Evolutionary conservation across 2,113 vertebrate genomes (phyloP).

Genomic region (Gobiocypris rarus): DNA sequence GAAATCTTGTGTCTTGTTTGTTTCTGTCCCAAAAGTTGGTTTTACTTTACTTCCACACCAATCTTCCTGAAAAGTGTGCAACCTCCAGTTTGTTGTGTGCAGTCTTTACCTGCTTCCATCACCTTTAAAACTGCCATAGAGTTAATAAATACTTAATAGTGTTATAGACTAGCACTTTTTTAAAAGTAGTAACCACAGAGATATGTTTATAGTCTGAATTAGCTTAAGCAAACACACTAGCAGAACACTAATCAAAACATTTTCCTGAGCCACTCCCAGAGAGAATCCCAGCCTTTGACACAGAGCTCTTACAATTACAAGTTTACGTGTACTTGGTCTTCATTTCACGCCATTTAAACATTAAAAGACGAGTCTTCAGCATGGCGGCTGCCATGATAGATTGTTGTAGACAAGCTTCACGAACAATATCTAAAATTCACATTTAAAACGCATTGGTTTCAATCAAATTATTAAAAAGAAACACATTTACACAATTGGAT

Average conservation of each 20-base stretch:
- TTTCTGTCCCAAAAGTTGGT: conserved; percentile 62
- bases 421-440: neutral
- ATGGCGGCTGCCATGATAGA: neutral
- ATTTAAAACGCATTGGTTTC: neutral
- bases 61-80: conserved; percentile 6
- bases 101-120: neutral
- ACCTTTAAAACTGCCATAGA: neutral
- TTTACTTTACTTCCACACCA: conserved; percentile 44
- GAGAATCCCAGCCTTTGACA: neutral
- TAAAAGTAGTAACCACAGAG: no score
- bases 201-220: no score
- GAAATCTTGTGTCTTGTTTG: no score
- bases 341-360: no score
- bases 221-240: neutral
- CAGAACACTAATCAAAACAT: neutral
- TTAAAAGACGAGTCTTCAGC: neutral
- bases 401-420: neutral
- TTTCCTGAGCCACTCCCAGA: neutral
- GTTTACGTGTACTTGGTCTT: neutral
- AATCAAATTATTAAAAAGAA: no score
- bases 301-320: neutral
- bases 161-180: no score
- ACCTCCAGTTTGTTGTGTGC: neutral
- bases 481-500: neutral
- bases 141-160: no score